Percentiles rank a stretch among this genome's conserved stretches.
phyloP scores from a whole-genome alignment of 2,888 invertebrate genomes.

The Deilephila porcellus region DNA sequence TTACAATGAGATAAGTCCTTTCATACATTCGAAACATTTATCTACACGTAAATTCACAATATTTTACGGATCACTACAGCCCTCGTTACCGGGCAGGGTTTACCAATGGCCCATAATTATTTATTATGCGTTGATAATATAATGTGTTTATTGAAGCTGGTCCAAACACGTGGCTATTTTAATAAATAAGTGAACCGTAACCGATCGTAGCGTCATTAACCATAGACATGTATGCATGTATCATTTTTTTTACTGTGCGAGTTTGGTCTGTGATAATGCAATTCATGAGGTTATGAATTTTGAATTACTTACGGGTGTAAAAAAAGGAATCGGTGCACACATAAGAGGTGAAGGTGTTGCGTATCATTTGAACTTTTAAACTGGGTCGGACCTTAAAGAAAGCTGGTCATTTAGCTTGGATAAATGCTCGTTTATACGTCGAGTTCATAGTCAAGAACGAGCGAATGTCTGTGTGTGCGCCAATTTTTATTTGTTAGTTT shows the following conservation, averaged over 20 bases:
- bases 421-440: neutral
- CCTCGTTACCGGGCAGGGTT: neutral
- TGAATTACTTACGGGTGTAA: neutral
- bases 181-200: neutral
- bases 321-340: neutral
- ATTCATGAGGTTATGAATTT: neutral
- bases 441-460: neutral
- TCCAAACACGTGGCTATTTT: neutral
- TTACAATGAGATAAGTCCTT: neutral
- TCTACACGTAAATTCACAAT: neutral
- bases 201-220: no score
- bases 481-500: no score
- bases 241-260: no score
- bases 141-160: neutral
- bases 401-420: neutral
- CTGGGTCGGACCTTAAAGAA: no score
- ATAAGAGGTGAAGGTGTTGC: no score
- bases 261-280: neutral
- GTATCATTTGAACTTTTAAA: conserved; percentile 1
- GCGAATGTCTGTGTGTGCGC: no score
- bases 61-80: neutral
- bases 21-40: neutral
- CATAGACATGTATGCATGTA: no score
- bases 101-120: neutral
- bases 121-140: neutral